Base-by-base conservation (phyloP, 2,888 invertebrate species). In the Gymnosoma rotundatum region DNA sequence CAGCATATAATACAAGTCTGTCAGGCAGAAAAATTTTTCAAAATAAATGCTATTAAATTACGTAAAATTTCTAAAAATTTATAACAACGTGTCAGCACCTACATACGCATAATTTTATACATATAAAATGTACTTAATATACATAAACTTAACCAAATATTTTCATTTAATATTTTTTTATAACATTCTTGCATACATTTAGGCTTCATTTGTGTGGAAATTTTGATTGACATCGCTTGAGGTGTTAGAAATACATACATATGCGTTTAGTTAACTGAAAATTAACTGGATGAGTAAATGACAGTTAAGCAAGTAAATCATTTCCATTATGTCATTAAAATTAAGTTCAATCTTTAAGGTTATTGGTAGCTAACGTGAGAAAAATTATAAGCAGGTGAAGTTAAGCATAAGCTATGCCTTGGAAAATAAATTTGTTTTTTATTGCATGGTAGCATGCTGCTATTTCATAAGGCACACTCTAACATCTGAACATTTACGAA, bases 141-240 rank as follows among this genome's bases (percentile, higher is more conserved):
- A 42, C 32, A 36, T 18, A 48, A 32, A 36, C 50, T n/a, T 48
- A 56, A 75, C 61, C 70, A 48, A 72, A 78, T 36, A 56, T 56
- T 70, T 70, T 70, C 52, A 70, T 70, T 54, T n/a, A 42, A 54
- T n/a, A 32, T 8, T 3, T 50, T 32, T 54, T 61, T n/a, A 50
- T 18, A 52, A n/a, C 14, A 7, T 56, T 52, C 6, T 36, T 78
- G 63, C 70, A 45, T 78, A 64, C n/a, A 72, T 78, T 78, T 70
- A 78, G 78, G 72, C 70, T 56, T 58, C 56, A 64, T 64, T 70
- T 78, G 42, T 60, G 67, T 72, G 25, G 18, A 64, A 78, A 72
- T 48, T 78, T 64, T 78, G 56, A 72, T 78, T 78, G 78, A 78
- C 78, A 56, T 50, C 6, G 54, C 78, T 64, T 38, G 63, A 63